These are phyloP conservation scores for Helostoma temminkii DNA, from an alignment of 2,797 vertebrate species.

Conservation along the genomic window DNA sequence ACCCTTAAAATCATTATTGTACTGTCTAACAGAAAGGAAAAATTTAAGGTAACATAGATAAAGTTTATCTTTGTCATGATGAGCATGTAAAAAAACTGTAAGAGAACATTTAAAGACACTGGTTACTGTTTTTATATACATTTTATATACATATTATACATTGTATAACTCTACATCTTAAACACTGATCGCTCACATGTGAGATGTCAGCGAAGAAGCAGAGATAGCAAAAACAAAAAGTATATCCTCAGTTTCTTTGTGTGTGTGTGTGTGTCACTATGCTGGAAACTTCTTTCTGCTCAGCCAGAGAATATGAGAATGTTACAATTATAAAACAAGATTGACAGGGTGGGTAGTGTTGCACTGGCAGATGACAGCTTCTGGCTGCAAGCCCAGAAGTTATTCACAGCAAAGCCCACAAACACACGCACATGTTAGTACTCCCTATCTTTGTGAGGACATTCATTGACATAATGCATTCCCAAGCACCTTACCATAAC, in stretches of 20 bases:
- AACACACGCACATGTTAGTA: slow-evolving; percentile 27
- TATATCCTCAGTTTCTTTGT: not conserved
- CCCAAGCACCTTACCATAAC: slow-evolving; percentile 3
- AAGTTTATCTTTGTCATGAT: too few relatives aligned
- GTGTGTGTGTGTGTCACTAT: slow-evolving; percentile 40
- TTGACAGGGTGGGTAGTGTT: slow-evolving; percentile 83
- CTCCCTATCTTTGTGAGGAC: not conserved
- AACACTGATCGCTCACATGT: slow-evolving; percentile 3
- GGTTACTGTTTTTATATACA: not conserved
- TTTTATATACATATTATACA: not conserved
- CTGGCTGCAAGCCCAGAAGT: slow-evolving; percentile 74
- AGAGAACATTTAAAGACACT: too few relatives aligned
- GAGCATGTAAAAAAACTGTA: too few relatives aligned
- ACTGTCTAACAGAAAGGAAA: not conserved
- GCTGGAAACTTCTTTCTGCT: slow-evolving; percentile 74
- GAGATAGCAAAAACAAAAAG: slow-evolving; percentile 10
- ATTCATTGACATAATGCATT: not conserved
- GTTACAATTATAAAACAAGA: slow-evolving; percentile 85
- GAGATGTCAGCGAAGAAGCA: not conserved
- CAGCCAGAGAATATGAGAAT: slow-evolving; percentile 82
- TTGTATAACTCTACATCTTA: not conserved
- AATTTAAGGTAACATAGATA: not conserved
- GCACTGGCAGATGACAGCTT: slow-evolving; percentile 75
- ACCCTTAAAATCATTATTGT: not conserved
- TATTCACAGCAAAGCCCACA: slow-evolving; percentile 71